A percentile compares a stretch with the other conserved stretches of the same genome.
These are phyloP conservation scores for Drosophila paramelanica DNA, from an alignment of 2,888 invertebrate species.

Conservation along the genomic window DNA sequence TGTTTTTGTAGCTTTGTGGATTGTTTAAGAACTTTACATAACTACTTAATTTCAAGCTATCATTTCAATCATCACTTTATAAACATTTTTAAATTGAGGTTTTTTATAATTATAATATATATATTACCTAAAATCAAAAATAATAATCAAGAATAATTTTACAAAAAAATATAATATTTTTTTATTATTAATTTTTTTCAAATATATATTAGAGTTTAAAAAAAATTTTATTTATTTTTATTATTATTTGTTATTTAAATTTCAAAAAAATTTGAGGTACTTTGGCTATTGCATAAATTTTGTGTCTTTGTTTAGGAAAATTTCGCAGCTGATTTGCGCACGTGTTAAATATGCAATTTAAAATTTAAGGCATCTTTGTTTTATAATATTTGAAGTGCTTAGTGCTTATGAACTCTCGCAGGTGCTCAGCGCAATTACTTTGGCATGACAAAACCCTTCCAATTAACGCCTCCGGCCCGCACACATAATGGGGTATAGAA, in stretches of 20 bases:
- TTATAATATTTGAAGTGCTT: slow-evolving; percentile 32
- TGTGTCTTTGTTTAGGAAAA: not conserved
- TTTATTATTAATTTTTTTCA: too few relatives aligned
- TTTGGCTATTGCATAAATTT: not conserved
- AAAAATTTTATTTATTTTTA: too few relatives aligned
- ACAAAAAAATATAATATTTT: too few relatives aligned
- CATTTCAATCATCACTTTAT: too few relatives aligned
- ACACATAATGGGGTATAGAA: slow-evolving; percentile 31
- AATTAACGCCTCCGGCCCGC: slow-evolving; percentile 40
- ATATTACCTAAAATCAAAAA: too few relatives aligned
- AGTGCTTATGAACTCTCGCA: slow-evolving; percentile 42
- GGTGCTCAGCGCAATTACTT: slow-evolving; percentile 42
- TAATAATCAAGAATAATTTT: too few relatives aligned
- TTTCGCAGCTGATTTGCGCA: not conserved
- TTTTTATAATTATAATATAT: too few relatives aligned
- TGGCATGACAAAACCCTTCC: slow-evolving; percentile 46
- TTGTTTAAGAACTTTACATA: not conserved
- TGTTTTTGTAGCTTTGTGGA: not conserved
- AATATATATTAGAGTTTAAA: too few relatives aligned
- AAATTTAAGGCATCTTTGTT: slow-evolving; percentile 20
- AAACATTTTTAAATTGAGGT: too few relatives aligned
- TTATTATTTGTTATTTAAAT: too few relatives aligned
- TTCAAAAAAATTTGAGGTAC: too few relatives aligned
- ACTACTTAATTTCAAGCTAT: too few relatives aligned
- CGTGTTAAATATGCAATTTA: slow-evolving; percentile 16